Conservation (phyloP, 2,797 vertebrate genomes). For the Lindbergichthys nudifrons region DNA sequence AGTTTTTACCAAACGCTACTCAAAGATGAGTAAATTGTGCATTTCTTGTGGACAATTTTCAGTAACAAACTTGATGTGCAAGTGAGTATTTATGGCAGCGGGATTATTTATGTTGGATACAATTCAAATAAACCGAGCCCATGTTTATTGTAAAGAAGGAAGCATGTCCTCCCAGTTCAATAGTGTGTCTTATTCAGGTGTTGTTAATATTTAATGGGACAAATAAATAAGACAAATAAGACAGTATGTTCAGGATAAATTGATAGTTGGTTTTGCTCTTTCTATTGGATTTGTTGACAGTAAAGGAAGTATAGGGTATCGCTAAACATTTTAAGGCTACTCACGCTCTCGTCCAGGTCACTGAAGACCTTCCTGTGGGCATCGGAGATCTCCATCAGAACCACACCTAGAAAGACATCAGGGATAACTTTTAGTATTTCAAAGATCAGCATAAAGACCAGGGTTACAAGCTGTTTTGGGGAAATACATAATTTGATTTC, state of each 20-base stretch:
- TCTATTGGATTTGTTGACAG: neutral
- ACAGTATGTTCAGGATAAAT: neutral
- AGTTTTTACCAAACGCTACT: neutral
- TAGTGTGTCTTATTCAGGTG: neutral
- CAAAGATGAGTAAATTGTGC: neutral
- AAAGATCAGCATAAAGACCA: neutral
- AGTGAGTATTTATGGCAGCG: neutral
- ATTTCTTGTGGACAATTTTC: neutral
- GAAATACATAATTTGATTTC: neutral
- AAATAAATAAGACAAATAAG: neutral
- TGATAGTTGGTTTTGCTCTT: neutral
- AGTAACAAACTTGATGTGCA: neutral
- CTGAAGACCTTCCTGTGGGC: slow-evolving; percentile 91
- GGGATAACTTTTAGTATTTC: slow-evolving; percentile 17
- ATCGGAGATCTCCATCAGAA: slow-evolving; percentile 94
- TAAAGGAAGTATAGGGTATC: neutral
- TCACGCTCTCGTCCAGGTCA: slow-evolving; percentile 93
- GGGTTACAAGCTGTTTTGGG: neutral
- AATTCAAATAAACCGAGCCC: neutral
- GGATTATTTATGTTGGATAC: neutral
- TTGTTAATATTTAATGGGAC: neutral
- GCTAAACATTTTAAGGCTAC: slow-evolving; percentile 58
- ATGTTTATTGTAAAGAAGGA: neutral
- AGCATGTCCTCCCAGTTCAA: neutral
- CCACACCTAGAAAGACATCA: slow-evolving; percentile 86